Base-by-base conservation (phyloP, 2,888 invertebrate species). In the Tipula confusa region DNA sequence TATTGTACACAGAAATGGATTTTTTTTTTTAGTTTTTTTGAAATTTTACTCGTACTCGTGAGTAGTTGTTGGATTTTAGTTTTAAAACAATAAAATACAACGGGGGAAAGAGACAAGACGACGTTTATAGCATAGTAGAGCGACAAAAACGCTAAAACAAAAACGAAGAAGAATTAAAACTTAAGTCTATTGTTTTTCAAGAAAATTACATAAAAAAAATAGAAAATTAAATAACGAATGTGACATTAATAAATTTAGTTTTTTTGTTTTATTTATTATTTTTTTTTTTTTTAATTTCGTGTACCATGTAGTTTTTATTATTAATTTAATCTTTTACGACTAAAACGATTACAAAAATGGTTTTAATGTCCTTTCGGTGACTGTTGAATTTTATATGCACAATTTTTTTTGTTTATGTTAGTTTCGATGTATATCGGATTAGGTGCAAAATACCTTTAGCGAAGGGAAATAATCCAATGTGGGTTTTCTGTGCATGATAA, bases 231-330 rank as follows among this genome's bases (percentile, higher is more conserved):
- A 43, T 43, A n/a, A 36, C 36, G 36, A 15, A 64, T 64, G 64
- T 64, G 64, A 64, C 64, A 64, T 64, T 64, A 64, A 64, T 64
- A 64, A 64, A 64, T 64, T 64, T 9, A 24, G n/a, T n/a, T n/a
- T n/a, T n/a, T n/a, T n/a, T n/a, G n/a, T n/a, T n/a, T n/a, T n/a
- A n/a, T n/a, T n/a, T n/a, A n/a, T n/a, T n/a, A n/a, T n/a, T n/a
- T n/a, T n/a, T n/a, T 3, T 43, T 64, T 7, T 18, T 64, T 64
- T 64, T 64, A 64, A 64, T 64, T 64, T 64, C 24, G 18, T 64
- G 24, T 64, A 64, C 33, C 64, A 64, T 24, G 64, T 24, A 64
- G 64, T 64, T 43, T 43, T 43, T 43, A 43, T 64, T 64, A 64
- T 24, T 18, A 64, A 64, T 48, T 48, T 48, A 38, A 38, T 64